Base-by-base conservation (phyloP, 2,888 invertebrate genomes). In the Lepidochrysops patricia region DNA sequence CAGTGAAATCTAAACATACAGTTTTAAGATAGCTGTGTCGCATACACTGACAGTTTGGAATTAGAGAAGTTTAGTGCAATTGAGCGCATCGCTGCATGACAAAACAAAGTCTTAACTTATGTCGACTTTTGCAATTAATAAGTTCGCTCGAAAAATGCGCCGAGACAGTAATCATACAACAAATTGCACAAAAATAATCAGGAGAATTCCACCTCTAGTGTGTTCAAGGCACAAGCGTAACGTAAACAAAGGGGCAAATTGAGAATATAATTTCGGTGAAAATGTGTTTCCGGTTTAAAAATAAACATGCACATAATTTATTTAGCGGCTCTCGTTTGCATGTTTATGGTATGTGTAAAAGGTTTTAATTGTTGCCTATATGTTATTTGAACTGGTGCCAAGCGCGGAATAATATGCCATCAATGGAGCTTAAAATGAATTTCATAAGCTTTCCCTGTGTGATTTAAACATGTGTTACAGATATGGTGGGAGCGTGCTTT, bases 241-340 rank as follows among this genome's bases (percentile, higher is more conserved):
- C 19, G n/a, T n/a, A n/a, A 26, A 50, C 26, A 50, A 5, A 13
- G 12, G 13, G 25, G 23, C 1, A 5, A 50, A 50, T 50, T n/a
- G 26, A 50, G 25, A 50, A 50, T 50, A 26, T 50, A 26, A 50
- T 50, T 50, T 13, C 13, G 50, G n/a, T 49, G 48, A 43, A 49
- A 58, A 58, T 58, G 58, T 32, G 19, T 49, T 15, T 32, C 43
- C 29, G 48, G 27, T 32, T 58, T 58, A 58, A 58, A 58, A 58
- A 58, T 58, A 58, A 49, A 58, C 23, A 57, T 26, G 37, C n/a
- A 32, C 23, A 58, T 58, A 58, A 58, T 58, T 58, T 82, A 77
- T 59, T 52, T 52, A 52, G 35, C 52, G 50, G 58, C 34, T 23
- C 34, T 19, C 29, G 54, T 60, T 60, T 54, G 35, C 60, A 60